These are phyloP conservation scores for Lithophane ornitopus DNA, from an alignment of 2,888 invertebrate species.

Conservation along the genomic window DNA sequence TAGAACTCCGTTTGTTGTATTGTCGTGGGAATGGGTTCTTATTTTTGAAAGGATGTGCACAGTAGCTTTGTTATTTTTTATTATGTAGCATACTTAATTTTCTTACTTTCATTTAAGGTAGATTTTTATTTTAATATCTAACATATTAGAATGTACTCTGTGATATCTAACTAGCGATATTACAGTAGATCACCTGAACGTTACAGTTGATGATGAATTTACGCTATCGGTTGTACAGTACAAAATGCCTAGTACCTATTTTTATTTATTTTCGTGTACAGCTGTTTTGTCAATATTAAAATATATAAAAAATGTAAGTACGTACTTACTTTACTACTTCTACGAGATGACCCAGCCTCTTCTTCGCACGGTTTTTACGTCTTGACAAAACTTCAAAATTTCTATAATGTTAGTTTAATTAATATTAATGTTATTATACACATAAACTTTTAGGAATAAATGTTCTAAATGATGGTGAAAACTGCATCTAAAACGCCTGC, in stretches of 20 bases:
- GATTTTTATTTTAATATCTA: too few relatives aligned
- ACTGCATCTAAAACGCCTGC: neutral
- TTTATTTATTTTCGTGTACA: too few relatives aligned
- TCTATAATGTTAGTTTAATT: neutral
- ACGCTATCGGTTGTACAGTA: too few relatives aligned
- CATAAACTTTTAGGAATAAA: neutral
- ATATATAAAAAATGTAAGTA: too few relatives aligned
- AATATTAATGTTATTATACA: neutral
- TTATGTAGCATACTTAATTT: neutral
- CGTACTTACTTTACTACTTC: too few relatives aligned
- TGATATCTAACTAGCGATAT: neutral
- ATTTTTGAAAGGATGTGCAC: constrained; percentile 11
- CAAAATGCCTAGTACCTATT: too few relatives aligned
- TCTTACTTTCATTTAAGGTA: neutral
- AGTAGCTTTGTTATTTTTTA: constrained; percentile 25
- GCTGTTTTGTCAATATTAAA: too few relatives aligned
- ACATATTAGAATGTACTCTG: too few relatives aligned
- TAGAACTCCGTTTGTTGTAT: constrained; percentile 21
- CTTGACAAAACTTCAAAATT: neutral
- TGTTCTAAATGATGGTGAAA: neutral
- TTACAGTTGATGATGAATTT: too few relatives aligned
- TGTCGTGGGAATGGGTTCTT: constrained; percentile 26
- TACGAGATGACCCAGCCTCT: neutral
- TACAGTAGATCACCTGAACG: too few relatives aligned
- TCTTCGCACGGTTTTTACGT: neutral